Evolutionary conservation across 2,888 invertebrate species (phyloP).

Genomic region (Caenorhabditis afra): DNA sequence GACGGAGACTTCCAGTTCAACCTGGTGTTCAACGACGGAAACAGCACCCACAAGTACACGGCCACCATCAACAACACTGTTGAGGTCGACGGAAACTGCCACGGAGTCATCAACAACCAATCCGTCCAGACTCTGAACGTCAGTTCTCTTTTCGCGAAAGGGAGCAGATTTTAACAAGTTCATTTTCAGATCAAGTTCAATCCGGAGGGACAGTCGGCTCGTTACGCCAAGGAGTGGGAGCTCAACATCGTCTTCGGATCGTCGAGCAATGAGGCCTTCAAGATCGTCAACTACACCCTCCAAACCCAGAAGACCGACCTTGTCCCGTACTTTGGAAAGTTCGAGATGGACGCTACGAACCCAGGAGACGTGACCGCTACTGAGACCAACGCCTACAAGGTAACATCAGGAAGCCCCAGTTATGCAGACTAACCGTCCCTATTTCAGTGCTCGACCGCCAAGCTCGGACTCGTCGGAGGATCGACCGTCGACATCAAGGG

Average conservation of each 20-base stretch:
- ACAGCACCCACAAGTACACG: constrained; percentile 60
- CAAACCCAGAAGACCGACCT: constrained; percentile 43
- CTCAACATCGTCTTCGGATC: constrained; percentile 62
- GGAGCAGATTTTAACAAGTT: no score
- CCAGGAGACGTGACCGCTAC: constrained; percentile 57
- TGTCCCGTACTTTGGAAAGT: constrained; percentile 48
- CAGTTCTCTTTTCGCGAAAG: constrained; percentile 13
- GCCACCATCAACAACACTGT: constrained; percentile 52
- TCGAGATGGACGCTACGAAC: constrained; percentile 49
- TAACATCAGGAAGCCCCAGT: not conserved
- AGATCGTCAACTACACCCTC: constrained; percentile 66
- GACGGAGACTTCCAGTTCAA: constrained; percentile 65
- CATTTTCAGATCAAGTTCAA: constrained; percentile 63
- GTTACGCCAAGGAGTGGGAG: constrained; percentile 58
- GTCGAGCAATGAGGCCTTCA: constrained; percentile 60
- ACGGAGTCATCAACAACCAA: constrained; percentile 50
- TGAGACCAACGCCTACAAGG: constrained; percentile 59
- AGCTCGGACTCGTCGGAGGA: constrained; percentile 69
- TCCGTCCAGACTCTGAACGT: constrained; percentile 65
- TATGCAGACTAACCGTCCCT: no score
- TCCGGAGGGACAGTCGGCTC: constrained; percentile 59
- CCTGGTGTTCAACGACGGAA: constrained; percentile 30
- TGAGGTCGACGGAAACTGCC: constrained; percentile 60
- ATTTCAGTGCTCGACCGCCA: constrained; percentile 72
- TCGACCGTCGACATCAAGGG: constrained; percentile 69